Conservation (phyloP, 2,113 vertebrate species). For the Paralichthys olivaceus region DNA sequence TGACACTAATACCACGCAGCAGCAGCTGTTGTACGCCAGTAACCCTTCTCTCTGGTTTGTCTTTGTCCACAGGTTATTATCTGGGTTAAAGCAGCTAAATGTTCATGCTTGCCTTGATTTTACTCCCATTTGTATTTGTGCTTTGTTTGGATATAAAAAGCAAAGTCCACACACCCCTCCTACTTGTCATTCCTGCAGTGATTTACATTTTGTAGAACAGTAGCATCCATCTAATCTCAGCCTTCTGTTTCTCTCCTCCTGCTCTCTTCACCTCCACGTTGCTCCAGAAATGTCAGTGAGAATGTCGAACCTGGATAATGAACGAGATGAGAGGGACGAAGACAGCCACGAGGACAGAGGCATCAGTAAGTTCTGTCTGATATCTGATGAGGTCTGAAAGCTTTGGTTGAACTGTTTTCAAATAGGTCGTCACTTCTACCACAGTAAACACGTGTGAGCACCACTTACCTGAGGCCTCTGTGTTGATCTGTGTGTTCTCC, state of each 20-base stretch:
- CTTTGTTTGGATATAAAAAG: not conserved
- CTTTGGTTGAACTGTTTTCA: not conserved
- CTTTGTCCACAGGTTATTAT: not conserved
- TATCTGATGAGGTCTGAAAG: not conserved
- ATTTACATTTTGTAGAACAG: not conserved
- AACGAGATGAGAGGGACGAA: constrained; percentile 95
- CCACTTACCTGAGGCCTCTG: not conserved
- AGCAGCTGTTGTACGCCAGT: not conserved
- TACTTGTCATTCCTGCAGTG: not conserved
- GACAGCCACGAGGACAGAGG: constrained; percentile 97
- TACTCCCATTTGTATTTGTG: not conserved
- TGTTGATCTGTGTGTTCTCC: not conserved
- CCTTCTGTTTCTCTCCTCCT: not conserved
- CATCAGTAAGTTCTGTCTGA: constrained; percentile 88
- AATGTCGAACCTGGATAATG: constrained; percentile 98
- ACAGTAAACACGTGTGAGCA: not conserved
- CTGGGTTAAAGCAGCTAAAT: not conserved
- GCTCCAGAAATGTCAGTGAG: constrained; percentile 96
- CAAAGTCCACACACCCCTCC: not conserved
- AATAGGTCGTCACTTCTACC: not conserved
- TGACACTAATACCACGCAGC: too few relatives aligned
- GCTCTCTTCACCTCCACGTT: not conserved
- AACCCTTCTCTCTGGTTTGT: not conserved
- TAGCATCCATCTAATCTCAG: not conserved
- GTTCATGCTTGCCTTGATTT: not conserved